Percentiles rank a stretch among this genome's conserved stretches.
Conservation (phyloP, 2,888 invertebrate genomes). For the Dyspetes luteomarginatus region DNA sequence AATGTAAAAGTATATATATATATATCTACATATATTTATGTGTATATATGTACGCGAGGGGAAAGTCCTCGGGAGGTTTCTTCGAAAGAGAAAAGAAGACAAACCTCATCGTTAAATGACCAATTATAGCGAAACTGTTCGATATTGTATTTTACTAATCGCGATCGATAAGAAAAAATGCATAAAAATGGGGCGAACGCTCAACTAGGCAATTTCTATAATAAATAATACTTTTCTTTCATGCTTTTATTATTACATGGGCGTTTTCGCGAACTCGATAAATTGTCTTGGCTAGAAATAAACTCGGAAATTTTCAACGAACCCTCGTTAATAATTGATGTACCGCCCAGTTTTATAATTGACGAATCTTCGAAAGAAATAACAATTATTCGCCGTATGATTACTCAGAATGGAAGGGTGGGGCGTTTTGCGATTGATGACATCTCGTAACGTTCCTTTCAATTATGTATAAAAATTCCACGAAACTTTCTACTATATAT, state of each 20-base stretch:
- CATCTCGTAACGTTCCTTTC: constrained; percentile 23
- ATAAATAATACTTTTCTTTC: background rate
- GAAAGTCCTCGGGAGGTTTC: constrained; percentile 59
- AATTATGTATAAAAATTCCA: constrained; percentile 52
- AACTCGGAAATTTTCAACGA: background rate
- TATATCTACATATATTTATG: background rate
- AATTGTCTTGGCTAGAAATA: too few relatives aligned
- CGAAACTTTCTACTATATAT: constrained; percentile 49
- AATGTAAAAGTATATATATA: constrained; percentile 37
- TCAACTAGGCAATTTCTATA: background rate
- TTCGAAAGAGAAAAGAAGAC: constrained; percentile 64
- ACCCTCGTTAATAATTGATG: background rate
- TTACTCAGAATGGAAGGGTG: too few relatives aligned
- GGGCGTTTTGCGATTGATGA: too few relatives aligned
- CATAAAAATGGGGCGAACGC: background rate
- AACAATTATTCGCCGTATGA: too few relatives aligned
- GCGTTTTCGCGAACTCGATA: too few relatives aligned
- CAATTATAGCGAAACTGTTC: constrained; percentile 50
- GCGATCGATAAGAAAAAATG: constrained; percentile 10
- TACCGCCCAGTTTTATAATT: too few relatives aligned
- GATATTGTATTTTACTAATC: constrained; percentile 47
- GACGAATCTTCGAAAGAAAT: too few relatives aligned
- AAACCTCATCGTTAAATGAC: constrained; percentile 49
- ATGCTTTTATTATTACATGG: background rate
- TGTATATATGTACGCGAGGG: constrained; percentile 33